Base-by-base conservation (phyloP, 1,140 invertebrate genomes). In the Nasonia giraulti region DNA sequence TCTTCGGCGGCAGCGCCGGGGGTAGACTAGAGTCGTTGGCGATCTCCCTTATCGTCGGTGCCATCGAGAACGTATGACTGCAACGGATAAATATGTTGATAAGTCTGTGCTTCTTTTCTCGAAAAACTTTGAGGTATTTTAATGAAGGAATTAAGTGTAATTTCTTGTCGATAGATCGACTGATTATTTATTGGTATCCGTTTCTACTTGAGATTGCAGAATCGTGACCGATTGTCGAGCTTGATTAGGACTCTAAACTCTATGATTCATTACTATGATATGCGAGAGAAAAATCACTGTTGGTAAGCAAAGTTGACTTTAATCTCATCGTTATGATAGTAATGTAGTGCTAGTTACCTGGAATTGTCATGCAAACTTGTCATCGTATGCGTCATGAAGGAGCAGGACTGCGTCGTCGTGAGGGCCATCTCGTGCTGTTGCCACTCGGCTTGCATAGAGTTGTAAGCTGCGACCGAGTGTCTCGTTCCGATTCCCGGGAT, bases 391-490 rank as follows among this genome's bases (percentile, higher is more conserved):
- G 91, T 89, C 88, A 93, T 92, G 82, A 95, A 95, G 20, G 94
- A 95, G 89, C 94, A 95, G 7, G 94, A 95, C 87, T 95, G 95
- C 1, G 94, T 94, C 2, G 94, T 94, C 12, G 94, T 94, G 31
- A 93, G 87, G 77, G 94, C 93, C 89, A 95, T 93, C 91, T 95
- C 93, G 87, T 94, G 93, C 89, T 95, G 94, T 80, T 95, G 95
- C 95, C 95, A 96, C 90, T 94, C 94, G 81, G 95, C 91, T 91
- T 95, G 94, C 87, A 94, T 95, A 83, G 96, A 94, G 92, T 96
- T 96, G 89, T 96, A 97, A 12, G 96, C 95, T 90, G 97, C 96
- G 88, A 97, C 94, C 2, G 97, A 97, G 90, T 97, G 97, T 44
- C 97, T 94, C 27, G 92, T 91, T n/a, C 92, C 92, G 55, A 93